Percentiles rank a stretch among this genome's conserved stretches.
phyloP scores from a whole-genome alignment of 2,113 vertebrate genomes.

The Dunckerocampus dactyliophorus region DNA sequence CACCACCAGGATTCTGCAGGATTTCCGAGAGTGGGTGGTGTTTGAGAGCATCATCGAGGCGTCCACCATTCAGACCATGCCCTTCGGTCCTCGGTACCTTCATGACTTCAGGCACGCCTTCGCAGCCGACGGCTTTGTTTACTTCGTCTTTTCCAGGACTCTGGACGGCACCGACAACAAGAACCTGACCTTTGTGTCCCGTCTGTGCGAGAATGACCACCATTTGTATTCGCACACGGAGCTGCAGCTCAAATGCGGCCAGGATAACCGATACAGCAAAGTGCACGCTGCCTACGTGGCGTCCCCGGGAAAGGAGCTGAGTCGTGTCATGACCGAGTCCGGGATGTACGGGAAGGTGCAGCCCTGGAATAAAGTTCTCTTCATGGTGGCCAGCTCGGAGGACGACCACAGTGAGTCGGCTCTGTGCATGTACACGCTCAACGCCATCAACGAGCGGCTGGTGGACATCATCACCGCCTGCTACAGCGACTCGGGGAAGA shows the following conservation, averaged over 20 bases:
- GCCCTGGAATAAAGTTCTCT: constrained; percentile 74
- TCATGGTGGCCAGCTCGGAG: constrained; percentile 80
- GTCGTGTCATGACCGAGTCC: constrained; percentile 55
- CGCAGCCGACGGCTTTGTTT: constrained; percentile 79
- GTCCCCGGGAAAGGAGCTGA: constrained; percentile 70
- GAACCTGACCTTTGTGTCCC: constrained; percentile 83
- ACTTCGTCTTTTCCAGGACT: constrained; percentile 88
- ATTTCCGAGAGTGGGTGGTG: constrained; percentile 75
- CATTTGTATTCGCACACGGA: constrained; percentile 92
- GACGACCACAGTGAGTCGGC: constrained; percentile 67
- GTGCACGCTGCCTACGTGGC: constrained; percentile 79
- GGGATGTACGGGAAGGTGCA: constrained; percentile 32
- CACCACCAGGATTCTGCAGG: constrained; percentile 86
- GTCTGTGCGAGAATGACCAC: constrained; percentile 83
- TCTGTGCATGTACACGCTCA: constrained; percentile 85
- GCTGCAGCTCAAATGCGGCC: constrained; percentile 81
- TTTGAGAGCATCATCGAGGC: constrained; percentile 90
- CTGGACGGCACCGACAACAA: constrained; percentile 73
- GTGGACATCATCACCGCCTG: constrained; percentile 79
- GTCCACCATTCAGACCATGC: constrained; percentile 75
- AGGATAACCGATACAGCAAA: constrained; percentile 70
- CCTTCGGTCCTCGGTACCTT: constrained; percentile 74
- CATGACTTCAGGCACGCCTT: constrained; percentile 77
- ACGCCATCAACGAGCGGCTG: constrained; percentile 77
- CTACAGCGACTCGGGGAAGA: constrained; percentile 71